A percentile compares a stretch with the other conserved stretches of the same genome.
These are phyloP conservation scores for Tauraco erythrolophus DNA, from an alignment of 2,113 vertebrate species.

Conservation along the genomic window DNA sequence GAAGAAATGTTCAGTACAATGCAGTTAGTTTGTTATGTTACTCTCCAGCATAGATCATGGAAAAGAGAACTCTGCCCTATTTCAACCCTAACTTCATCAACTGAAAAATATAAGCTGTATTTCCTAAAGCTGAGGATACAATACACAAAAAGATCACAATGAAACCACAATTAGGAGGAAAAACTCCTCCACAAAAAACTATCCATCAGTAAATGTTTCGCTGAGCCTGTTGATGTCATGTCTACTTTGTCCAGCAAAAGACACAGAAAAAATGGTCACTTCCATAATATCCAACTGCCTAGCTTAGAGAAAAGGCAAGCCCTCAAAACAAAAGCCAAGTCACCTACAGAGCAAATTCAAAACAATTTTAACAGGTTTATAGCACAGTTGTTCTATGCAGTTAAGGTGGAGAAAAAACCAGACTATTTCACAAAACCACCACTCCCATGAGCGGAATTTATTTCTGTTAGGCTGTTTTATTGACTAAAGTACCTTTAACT, in stretches of 20 bases:
- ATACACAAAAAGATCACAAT: neutral
- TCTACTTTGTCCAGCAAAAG: neutral
- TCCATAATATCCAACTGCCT: neutral
- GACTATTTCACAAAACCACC: neutral
- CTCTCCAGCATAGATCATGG: neutral
- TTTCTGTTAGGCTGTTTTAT: neutral
- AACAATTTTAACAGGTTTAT: neutral
- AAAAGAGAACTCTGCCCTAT: neutral
- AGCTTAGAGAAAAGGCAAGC: neutral
- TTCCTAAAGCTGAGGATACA: neutral
- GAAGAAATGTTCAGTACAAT: neutral
- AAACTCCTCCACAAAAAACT: neutral
- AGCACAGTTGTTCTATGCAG: neutral
- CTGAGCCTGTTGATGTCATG: neutral
- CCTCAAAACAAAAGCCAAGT: neutral
- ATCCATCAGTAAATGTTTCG: neutral
- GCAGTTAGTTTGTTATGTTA: neutral
- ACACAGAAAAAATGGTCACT: neutral
- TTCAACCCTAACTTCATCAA: neutral
- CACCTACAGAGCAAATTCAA: neutral
- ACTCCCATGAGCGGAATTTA: neutral
- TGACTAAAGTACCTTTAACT: neutral
- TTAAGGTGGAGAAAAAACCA: accelerated
- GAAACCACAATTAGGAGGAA: neutral
- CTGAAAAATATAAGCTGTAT: neutral